Base-by-base conservation (phyloP, 2,888 invertebrate species). In the Platycheirus rosarum region DNA sequence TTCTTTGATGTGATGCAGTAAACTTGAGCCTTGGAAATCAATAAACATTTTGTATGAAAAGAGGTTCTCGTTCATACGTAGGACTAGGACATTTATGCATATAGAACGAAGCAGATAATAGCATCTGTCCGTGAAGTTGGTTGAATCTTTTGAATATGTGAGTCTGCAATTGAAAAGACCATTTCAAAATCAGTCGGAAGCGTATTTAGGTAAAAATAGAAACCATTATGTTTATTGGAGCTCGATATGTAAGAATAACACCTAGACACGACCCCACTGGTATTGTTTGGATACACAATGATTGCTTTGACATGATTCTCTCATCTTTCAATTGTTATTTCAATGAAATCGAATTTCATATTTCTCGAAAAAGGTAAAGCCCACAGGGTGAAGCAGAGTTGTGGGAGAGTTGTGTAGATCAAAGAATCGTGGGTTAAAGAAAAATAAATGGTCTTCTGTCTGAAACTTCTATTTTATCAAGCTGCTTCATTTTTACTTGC, bases 11-110 rank as follows among this genome's bases (percentile, higher is more conserved):
- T 20, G 20, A 65, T 74, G 66, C 49, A 60, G 32, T 32, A 44
- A 8, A 51, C 66, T 74, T 35, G 51, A 66, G 42, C n/a, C 9
- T 35, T 16, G 42, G 44, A 60, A 75, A 75, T 75, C 74, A 42
- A 75, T 75, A 44, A n/a, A 35, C n/a, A 23, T 29, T 35, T 9
- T 40, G 7, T 40, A 14, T n/a, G 8, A 2, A 40, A 1, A 37
- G n/a, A 8, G 55, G 13, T 1, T 11, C 9, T 32, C 32, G 16
- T 32, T 14, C 18, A 53, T 53, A 20, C 40, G 11, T 40, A 53
- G 35, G 53, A 40, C 23, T 57, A 23, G 40, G 23, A 40, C 23
- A 26, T 40, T 13, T 40, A n/a, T n/a, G n/a, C 23, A 23, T 23
- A 23, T n/a, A 23, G 23, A 14, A 57, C 18, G 8, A 14, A 14